Base-by-base conservation (phyloP, 2,888 invertebrate species). In the Cheilosia variabilis region DNA sequence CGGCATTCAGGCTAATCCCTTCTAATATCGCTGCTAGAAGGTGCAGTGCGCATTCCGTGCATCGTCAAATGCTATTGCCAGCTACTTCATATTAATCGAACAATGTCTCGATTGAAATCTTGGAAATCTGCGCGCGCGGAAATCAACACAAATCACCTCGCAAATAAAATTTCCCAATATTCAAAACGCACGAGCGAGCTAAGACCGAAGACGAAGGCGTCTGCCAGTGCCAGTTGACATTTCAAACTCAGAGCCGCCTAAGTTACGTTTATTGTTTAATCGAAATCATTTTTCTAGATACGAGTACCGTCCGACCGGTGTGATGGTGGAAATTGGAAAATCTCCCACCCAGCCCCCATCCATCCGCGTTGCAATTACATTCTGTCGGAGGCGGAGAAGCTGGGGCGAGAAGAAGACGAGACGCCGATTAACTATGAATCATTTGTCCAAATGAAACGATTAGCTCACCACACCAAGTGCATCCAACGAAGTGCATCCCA, bases 361-460 rank as follows among this genome's bases (percentile, higher is more conserved):
- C 55, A 68, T 75, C 69, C 63, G 69, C 15, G 47, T 41, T 63
- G 83, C 83, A 79, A 78, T 69, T 62, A 15, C 63, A 47, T 19
- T 9, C 50, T 10, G 43, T 27, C 24, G 62, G 31, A 72, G 65
- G 41, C 10, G 24, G 27, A 17, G 31, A 6, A 34, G 55, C 73
- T 15, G 24, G 22, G 24, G 24, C 45, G 31, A n/a, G 72, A 65
- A n/a, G 65, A 71, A 41, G 65, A 66, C 62, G 55, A 37, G 37
- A 15, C 57, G 63, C 43, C 84, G 84, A 80, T 86, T 81, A 86
- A 81, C 71, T 86, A 76, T 81, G 81, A 86, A 68, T 86, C 76
- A 86, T 86, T 80, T 86, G 80, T 86, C 80, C 86, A 80, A 86
- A 81, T 81, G 84, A 76, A 86, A 86, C 86, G 86, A 86, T 86